Evolutionary conservation across 2,888 invertebrate genomes (phyloP), one percentile per base, ranked within the genome.

Genomic region (Nasonovia ribisnigri): DNA sequence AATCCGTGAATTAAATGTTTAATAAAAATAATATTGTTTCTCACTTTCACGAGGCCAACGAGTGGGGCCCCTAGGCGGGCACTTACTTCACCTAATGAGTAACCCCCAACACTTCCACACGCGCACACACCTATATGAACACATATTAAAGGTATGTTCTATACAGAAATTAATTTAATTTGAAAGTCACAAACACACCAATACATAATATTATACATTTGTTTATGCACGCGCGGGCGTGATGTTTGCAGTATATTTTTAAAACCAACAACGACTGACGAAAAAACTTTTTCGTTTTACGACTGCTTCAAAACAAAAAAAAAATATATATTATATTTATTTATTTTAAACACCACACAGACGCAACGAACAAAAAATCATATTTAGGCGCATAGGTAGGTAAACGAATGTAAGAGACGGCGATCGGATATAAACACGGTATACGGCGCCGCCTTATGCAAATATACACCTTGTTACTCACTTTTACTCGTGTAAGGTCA

Each of bases 391-490:
- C 5, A 48, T 77, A 36, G 46, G 46, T 29, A n/a, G 57, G 13
- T 57, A 57, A 42, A 57, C 10, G 36, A 29, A 57, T 2, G 24
- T 5, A 29, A 29, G 26, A 11, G 42, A 43, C 84, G 29, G 43
- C 43, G 29, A 84, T 84, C 43, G 43, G 29, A 84, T 84, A 84
- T 43, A 54, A 57, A 77, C 54, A 57, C 43, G 29, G 16, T 42
- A n/a, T n/a, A 24, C 6, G 90, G 77, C 90, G 16, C 90, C 90
- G 29, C 51, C 51, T 91, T 91, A 91, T 91, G 90, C 43, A 91
- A 84, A 91, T 91, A 90, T 26, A 51, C 36, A 26, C 54, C n/a
- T 77, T 36, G 20, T 36, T 77, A 77, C 77, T 77, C 77, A 77
- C 67, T n/a, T n/a, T n/a, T 51, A 16, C 5, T 26, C 48, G 36